These are phyloP conservation scores for Phymastichus coffea DNA, from an alignment of 1,140 invertebrate genomes.

Conservation along the genomic window DNA sequence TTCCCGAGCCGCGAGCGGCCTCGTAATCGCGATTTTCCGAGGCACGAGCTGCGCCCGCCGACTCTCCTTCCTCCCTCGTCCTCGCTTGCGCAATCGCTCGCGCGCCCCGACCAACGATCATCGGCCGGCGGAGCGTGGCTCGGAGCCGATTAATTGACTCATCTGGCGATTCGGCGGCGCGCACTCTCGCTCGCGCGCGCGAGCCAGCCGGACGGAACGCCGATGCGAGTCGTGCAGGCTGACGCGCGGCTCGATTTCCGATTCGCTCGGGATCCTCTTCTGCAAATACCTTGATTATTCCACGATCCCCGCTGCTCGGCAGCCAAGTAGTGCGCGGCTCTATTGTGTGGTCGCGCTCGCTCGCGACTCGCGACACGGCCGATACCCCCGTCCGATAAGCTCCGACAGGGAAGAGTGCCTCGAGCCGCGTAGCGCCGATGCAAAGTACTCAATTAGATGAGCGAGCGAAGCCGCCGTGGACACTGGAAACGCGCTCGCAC, in stretches of 20 bases:
- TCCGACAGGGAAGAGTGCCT: too few relatives aligned
- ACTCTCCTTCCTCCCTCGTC: too few relatives aligned
- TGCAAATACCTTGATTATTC: constrained; percentile 14
- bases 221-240: too few relatives aligned
- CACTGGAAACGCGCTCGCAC: constrained; percentile 50
- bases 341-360: too few relatives aligned
- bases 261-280: not conserved
- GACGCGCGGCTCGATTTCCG: constrained; percentile 11
- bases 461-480: too few relatives aligned
- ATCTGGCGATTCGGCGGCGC: not conserved
- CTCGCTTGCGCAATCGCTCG: too few relatives aligned
- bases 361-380: constrained; percentile 2
- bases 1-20: constrained; percentile 3
- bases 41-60: too few relatives aligned
- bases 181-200: not conserved
- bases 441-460: too few relatives aligned
- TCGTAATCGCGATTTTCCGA: constrained; percentile 8
- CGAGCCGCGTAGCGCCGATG: too few relatives aligned
- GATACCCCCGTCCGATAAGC: constrained; percentile 2
- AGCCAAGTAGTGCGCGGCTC: too few relatives aligned
- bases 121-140: not conserved
- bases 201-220: not conserved
- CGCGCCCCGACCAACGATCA: too few relatives aligned
- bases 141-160: not conserved
- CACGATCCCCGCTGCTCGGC: not conserved